Conservation (phyloP, 2,113 vertebrate genomes). For the Terrapene triunguis region DNA sequence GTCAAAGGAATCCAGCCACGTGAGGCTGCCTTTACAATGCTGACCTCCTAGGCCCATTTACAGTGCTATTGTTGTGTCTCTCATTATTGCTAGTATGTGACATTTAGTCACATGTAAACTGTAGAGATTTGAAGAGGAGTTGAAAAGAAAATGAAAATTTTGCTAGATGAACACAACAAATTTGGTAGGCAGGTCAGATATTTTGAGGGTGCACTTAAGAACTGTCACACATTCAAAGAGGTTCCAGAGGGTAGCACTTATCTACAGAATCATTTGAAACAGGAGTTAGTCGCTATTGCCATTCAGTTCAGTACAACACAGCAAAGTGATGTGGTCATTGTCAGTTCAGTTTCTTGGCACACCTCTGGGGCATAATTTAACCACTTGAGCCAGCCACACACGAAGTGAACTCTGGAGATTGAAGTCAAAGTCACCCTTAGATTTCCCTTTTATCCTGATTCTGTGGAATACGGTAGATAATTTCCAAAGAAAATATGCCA, state of each 20-base stretch:
- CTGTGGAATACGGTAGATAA: neutral
- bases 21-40: neutral
- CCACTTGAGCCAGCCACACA: conserved; percentile 1
- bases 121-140: neutral
- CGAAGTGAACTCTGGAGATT: neutral
- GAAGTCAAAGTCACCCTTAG: neutral
- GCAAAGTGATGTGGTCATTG: neutral
- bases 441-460: neutral
- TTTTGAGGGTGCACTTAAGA: conserved; percentile 21
- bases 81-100: neutral
- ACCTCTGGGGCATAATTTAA: conserved; percentile 16
- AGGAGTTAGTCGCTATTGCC: conserved; percentile 10
- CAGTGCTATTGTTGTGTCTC: neutral
- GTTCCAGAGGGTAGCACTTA: neutral
- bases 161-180: neutral
- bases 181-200: neutral
- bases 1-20: neutral
- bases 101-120: neutral
- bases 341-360: conserved; percentile 21
- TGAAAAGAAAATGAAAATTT: conserved; percentile 31
- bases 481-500: conserved; percentile 54
- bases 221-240: neutral
- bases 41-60: neutral
- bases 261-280: neutral
- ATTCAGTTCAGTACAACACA: conserved; percentile 14